phyloP scores from a whole-genome alignment of 2,797 vertebrate species.

The Tamandua tetradactyla region DNA sequence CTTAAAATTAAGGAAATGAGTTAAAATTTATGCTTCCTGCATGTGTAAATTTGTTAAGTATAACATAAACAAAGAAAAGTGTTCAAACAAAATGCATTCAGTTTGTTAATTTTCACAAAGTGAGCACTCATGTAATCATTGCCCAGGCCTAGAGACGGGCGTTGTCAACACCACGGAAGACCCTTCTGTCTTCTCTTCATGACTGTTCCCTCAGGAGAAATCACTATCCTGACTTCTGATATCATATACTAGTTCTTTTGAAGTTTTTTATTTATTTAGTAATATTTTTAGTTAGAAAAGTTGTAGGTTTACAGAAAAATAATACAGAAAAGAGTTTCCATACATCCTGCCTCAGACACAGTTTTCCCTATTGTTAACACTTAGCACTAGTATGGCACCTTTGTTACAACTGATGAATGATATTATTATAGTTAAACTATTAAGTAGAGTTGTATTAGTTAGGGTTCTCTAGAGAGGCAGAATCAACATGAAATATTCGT shows the following conservation, averaged over 20 bases:
- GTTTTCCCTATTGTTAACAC: too few relatives aligned
- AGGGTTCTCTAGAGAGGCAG: too few relatives aligned
- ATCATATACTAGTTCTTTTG: background rate
- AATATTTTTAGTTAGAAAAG: too few relatives aligned
- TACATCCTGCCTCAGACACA: too few relatives aligned
- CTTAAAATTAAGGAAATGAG: background rate
- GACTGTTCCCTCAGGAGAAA: background rate
- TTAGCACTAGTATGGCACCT: too few relatives aligned
- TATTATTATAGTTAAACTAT: too few relatives aligned
- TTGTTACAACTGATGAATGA: too few relatives aligned
- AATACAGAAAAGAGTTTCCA: too few relatives aligned
- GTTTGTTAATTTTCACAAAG: background rate
- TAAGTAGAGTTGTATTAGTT: too few relatives aligned
- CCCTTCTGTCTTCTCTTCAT: background rate
- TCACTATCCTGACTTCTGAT: background rate
- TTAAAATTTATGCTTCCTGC: background rate
- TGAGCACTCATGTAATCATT: background rate
- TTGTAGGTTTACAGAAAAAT: too few relatives aligned
- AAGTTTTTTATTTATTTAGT: too few relatives aligned
- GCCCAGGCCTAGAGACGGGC: background rate
- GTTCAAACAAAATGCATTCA: background rate
- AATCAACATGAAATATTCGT: too few relatives aligned
- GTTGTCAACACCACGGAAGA: background rate
- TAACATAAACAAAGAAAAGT: background rate
- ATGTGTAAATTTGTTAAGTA: background rate